A percentile compares a stretch with the other conserved stretches of the same genome.
Evolutionary conservation across 2,113 vertebrate species (phyloP).

Genomic region (Alethe diademata): DNA sequence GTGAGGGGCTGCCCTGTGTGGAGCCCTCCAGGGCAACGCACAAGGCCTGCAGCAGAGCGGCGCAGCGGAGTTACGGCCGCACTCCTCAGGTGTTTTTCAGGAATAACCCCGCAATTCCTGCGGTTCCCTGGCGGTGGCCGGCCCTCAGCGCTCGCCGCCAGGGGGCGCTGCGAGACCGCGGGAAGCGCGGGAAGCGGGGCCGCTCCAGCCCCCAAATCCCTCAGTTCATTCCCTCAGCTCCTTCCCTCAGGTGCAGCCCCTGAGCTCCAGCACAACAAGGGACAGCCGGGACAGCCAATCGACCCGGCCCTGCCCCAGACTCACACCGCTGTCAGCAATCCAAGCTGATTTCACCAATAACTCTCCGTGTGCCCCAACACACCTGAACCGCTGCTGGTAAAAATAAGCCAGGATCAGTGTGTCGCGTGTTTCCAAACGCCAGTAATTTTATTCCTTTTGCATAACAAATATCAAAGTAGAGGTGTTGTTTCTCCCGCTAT

Average conservation of each 20-base stretch:
- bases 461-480: background rate
- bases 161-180: background rate
- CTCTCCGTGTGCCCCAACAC: fast-evolving
- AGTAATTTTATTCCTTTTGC: background rate
- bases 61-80: fast-evolving
- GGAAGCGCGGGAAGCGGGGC: background rate
- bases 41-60: background rate
- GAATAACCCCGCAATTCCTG: background rate
- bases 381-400: background rate
- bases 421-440: background rate
- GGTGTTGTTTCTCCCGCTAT: background rate
- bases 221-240: background rate
- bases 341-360: background rate
- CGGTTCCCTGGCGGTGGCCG: fast-evolving
- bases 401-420: background rate
- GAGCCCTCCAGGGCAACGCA: background rate
- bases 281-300: background rate
- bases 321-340: fast-evolving
- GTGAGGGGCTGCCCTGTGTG: background rate
- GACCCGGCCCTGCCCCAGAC: background rate
- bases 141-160: background rate
- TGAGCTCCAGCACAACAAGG: fast-evolving
- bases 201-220: too few species aligned
- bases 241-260: background rate
- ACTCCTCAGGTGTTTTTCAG: background rate